Evolutionary conservation across 2,888 invertebrate species (phyloP), one percentile per base, ranked within the genome.

Genomic region (Agrotis clavis): DNA sequence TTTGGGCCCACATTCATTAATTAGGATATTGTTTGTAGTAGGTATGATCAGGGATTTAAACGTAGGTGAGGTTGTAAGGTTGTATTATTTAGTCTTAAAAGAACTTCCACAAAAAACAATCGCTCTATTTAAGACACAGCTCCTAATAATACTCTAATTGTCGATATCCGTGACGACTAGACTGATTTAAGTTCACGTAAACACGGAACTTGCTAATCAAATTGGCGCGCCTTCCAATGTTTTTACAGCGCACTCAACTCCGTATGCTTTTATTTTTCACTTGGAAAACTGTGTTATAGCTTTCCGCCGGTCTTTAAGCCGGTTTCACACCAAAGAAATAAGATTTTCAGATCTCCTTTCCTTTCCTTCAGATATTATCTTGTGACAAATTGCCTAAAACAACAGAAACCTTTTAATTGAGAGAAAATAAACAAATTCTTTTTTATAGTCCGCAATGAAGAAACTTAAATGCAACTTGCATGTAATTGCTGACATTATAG

Each of bases 1-100:
- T 79, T 62, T 35, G 71, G 21, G 59, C 64, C 72, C 62, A 79
- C 70, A 71, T 70, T 69, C 45, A 67, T 70, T 56, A 75, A 41
- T 11, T 21, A 54, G 64, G 70, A 68, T 63, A 67, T 59, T 69
- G 19, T 63, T 57, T 54, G 54, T 45, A 54, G 9, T 30, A 30
- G 48, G 35, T n/a, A 54, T 5, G 19, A 67, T 53, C 16, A 18
- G 7, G 25, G 19, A 59, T 41, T 41, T 2, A 2, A 57, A 35
- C 57, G 2, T 35, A n/a, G 1, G 4, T 14, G 0, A 1, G 35
- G 13, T n/a, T 57, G n/a, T 35, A 14, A 56, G 54, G 18, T 54
- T 54, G 18, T 25, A 25, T 25, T 16, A 16, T 16, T 47, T 47
- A 19, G 48, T 25, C 25, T 19, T 48, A 51, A 47, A 76, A 69